phyloP scores from a whole-genome alignment of 2,888 invertebrate genomes.

The Yponomeuta cagnagella region DNA sequence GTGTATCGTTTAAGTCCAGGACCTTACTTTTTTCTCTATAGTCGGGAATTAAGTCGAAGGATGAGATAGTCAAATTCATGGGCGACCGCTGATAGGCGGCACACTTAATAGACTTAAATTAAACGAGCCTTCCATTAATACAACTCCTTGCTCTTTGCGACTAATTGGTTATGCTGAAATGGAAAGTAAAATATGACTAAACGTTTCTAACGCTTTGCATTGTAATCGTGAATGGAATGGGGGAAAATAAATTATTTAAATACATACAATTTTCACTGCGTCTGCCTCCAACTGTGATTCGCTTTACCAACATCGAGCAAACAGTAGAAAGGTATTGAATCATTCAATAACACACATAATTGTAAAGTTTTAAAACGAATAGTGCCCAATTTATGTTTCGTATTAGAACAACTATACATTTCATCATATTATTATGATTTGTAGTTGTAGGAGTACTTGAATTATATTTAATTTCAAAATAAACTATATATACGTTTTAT shows the following conservation, averaged over 20 bases:
- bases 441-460: too few species aligned
- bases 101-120: too few species aligned
- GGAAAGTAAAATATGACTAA: slow-evolving; percentile 11
- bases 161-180: not conserved
- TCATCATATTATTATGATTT: too few species aligned
- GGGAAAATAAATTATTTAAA: slow-evolving; percentile 11
- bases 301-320: not conserved
- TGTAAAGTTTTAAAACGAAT: not conserved
- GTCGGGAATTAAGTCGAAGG: too few species aligned
- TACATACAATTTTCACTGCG: slow-evolving; percentile 4
- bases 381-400: not conserved
- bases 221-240: not conserved
- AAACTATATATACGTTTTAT: too few species aligned
- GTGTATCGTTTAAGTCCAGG: too few species aligned
- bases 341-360: not conserved
- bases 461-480: too few species aligned
- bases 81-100: too few species aligned
- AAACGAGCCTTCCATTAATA: too few species aligned
- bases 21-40: too few species aligned
- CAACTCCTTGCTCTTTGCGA: not conserved
- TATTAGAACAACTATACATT: not conserved
- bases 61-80: too few species aligned
- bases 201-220: not conserved
- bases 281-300: not conserved
- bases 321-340: not conserved